Evolutionary conservation across 2,888 invertebrate species (phyloP).

Genomic region (Deilephila porcellus): DNA sequence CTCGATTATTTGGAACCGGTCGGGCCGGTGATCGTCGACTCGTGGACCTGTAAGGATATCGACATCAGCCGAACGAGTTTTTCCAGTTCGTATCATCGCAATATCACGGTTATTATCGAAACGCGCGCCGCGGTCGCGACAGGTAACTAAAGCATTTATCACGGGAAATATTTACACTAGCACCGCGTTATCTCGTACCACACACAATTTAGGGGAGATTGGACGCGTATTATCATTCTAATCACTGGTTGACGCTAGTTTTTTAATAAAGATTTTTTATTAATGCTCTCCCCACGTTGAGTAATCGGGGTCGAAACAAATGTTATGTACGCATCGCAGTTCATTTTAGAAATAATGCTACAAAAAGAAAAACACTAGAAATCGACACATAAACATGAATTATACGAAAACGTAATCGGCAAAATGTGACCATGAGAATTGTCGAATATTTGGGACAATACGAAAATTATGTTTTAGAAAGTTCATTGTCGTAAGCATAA

Average conservation of each 20-base stretch:
- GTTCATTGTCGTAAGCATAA: constrained; percentile 64
- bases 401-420: constrained; percentile 20
- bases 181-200: constrained; percentile 60
- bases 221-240: constrained; percentile 50
- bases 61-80: constrained; percentile 83
- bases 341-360: background rate
- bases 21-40: constrained; percentile 49
- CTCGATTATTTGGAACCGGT: constrained; percentile 34
- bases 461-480: constrained; percentile 72
- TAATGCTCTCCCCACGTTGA: background rate
- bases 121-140: constrained; percentile 80
- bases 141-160: constrained; percentile 83
- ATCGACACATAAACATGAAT: background rate
- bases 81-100: constrained; percentile 84
- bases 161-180: constrained; percentile 74
- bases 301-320: background rate
- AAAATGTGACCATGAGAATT: constrained; percentile 28
- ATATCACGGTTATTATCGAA: constrained; percentile 85
- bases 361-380: background rate
- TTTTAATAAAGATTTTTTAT: constrained; percentile 31
- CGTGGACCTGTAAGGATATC: constrained; percentile 80
- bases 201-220: constrained; percentile 65
- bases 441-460: constrained; percentile 31
- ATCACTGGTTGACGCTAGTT: constrained; percentile 42
- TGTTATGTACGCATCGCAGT: background rate